Percentiles rank a stretch among this genome's conserved stretches.
Conservation (phyloP, 2,888 invertebrate species). For the Mesorhabditis sp. region DNA sequence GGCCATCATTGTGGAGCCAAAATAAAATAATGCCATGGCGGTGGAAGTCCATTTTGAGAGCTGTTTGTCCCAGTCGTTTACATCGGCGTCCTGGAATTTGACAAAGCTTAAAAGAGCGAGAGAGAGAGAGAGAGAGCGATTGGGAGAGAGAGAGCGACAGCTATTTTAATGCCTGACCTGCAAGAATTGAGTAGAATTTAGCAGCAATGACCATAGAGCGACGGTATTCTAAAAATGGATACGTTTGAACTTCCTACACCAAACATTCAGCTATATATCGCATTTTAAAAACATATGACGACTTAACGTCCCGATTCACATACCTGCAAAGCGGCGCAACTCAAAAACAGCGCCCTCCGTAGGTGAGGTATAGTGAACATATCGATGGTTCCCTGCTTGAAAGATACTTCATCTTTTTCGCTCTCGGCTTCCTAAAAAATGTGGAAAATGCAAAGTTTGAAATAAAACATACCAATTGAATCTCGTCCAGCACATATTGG, state of each 20-base stretch:
- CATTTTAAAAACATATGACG: conserved; percentile 3
- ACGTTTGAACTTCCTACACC: not conserved
- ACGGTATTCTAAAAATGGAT: conserved; percentile 34
- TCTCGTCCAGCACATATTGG: conserved; percentile 30
- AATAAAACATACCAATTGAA: conserved; percentile 18
- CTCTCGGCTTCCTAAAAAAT: conserved; percentile 29
- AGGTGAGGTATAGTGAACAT: conserved; percentile 37
- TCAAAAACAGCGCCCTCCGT: conserved; percentile 34
- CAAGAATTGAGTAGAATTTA: conserved; percentile 42
- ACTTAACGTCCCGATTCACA: conserved; percentile 11
- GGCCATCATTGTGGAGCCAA: conserved; percentile 35
- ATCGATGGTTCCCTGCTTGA: conserved; percentile 18
- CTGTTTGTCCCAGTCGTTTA: conserved; percentile 14
- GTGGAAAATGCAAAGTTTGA: too few relatives aligned
- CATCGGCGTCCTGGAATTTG: conserved; percentile 17
- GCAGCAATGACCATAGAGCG: conserved; percentile 40
- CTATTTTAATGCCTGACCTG: conserved; percentile 14
- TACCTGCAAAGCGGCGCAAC: conserved; percentile 28
- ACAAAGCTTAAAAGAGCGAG: not conserved
- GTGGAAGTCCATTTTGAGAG: conserved; percentile 42
- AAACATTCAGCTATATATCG: not conserved
- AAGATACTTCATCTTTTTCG: conserved; percentile 17
- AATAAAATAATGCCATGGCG: conserved; percentile 40
- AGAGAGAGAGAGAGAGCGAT: too few relatives aligned
- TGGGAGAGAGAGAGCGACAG: too few relatives aligned